Evolutionary conservation across 2,797 vertebrate genomes (phyloP), one percentile per base, ranked within the genome.

Genomic region (Crocidura indochinensis): DNA sequence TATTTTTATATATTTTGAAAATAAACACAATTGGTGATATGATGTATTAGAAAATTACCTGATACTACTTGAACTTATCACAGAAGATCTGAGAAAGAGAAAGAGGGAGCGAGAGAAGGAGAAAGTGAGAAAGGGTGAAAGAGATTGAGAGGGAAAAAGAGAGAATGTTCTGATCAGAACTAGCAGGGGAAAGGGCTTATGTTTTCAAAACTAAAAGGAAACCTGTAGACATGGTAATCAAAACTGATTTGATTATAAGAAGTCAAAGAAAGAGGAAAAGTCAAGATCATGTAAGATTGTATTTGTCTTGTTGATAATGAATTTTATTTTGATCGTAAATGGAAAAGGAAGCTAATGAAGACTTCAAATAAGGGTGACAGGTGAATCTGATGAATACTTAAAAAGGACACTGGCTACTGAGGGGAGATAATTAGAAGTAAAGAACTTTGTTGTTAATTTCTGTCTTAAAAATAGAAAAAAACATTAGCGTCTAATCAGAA

Each of bases 281-380:
- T 64, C 68, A 73, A 19, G 10, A n/a, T 76, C 15, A 11, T 12
- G 3, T 47, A 88, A 26, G 11, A 78, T 22, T 86, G 71, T 73
- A 82, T 9, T 49, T 46, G 17, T 65, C 29, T 83, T 88, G 19
- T 4, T 78, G 62, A 44, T 68, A 69, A 53, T 73, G 22, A 88
- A 15, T 80, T 80, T 91, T 68, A 49, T 53, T 92, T 88, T 76
- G 24, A 67, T 92, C 77, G 44, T 88, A 75, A 15, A 19, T 75
- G 27, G 19, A 86, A 84, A 46, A 27, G 46, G 51, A 91, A 80
- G 10, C 24, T 60, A 53, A 68, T 53, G 78, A 85, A 84, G 20
- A 17, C 80, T 83, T 92, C 78, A 83, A 88, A 27, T 60, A 10
- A 7, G 8, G n/a, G 27, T 74, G 20, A 88, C 6, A 68, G 5